A percentile compares a stretch with the other conserved stretches of the same genome.
Evolutionary conservation across 2,113 vertebrate genomes (phyloP).

Genomic region (Hyaena hyaena): DNA sequence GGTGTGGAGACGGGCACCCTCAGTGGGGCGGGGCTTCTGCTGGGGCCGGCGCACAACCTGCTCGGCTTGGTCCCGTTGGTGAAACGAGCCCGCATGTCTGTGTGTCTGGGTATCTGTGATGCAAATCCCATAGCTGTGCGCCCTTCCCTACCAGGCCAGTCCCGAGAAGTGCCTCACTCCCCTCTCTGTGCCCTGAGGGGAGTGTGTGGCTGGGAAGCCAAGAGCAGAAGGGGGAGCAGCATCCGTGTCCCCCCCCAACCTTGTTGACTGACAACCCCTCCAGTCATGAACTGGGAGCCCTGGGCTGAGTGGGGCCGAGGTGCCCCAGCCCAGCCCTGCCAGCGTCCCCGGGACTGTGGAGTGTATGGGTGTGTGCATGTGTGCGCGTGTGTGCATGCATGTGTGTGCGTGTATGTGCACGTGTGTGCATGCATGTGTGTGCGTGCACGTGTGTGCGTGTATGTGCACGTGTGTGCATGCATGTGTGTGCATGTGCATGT

Average conservation of each 20-base stretch:
- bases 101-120: background rate
- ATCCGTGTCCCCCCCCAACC: background rate
- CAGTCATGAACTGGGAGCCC: background rate
- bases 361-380: no score
- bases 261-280: no score
- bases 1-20: background rate
- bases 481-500: no score
- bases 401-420: no score
- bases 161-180: background rate
- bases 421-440: no score
- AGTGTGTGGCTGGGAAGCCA: background rate
- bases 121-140: background rate
- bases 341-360: background rate
- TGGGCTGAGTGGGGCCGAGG: background rate
- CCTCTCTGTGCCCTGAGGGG: background rate
- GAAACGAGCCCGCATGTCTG: background rate
- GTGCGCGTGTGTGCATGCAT: no score
- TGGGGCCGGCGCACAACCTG: background rate
- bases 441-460: no score
- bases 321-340: background rate
- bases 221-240: background rate
- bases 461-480: no score
- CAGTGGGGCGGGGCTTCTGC: background rate
- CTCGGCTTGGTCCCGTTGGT: no score
- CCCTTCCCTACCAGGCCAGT: background rate